phyloP scores from a whole-genome alignment of 2,113 vertebrate genomes.

The Xiphophorus couchianus region DNA sequence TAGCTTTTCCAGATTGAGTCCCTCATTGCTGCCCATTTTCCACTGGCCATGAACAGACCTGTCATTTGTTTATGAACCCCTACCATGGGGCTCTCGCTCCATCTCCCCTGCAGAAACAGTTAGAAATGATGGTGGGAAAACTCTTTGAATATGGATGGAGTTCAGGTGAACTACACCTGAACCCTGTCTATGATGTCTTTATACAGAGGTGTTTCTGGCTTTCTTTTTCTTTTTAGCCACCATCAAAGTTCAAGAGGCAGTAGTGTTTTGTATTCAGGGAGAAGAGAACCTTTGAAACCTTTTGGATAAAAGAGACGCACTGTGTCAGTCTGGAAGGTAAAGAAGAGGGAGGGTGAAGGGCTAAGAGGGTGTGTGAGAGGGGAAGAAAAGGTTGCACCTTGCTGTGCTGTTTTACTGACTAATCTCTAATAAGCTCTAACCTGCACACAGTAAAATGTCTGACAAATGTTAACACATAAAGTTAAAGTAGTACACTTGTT shows the following conservation, averaged over 20 bases:
- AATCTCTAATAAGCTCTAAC: slow-evolving; percentile 56
- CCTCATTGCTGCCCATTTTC: slow-evolving; percentile 25
- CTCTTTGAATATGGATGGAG: slow-evolving; percentile 76
- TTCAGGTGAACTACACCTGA: slow-evolving; percentile 83
- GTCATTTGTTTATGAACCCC: slow-evolving; percentile 52
- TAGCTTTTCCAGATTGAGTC: slow-evolving; percentile 25
- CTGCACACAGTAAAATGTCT: slow-evolving; percentile 46
- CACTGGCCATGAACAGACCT: slow-evolving; percentile 29
- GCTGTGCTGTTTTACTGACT: slow-evolving; percentile 66
- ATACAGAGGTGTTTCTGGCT: slow-evolving; percentile 77
- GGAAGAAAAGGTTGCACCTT: slow-evolving; percentile 67
- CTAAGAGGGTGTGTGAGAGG: slow-evolving; percentile 67
- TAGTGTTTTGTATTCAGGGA: slow-evolving; percentile 82
- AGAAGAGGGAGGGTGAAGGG: slow-evolving; percentile 66
- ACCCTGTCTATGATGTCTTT: slow-evolving; percentile 81
- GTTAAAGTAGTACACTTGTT: slow-evolving; percentile 16
- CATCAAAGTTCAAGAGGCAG: slow-evolving; percentile 82
- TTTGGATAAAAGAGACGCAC: slow-evolving; percentile 77
- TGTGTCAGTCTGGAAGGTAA: slow-evolving; percentile 78
- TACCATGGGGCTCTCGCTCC: slow-evolving; percentile 33
- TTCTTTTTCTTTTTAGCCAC: slow-evolving; percentile 79
- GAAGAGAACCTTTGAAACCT: slow-evolving; percentile 81
- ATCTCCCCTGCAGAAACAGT: slow-evolving; percentile 41
- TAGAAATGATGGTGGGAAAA: slow-evolving; percentile 42
- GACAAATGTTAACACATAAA: slow-evolving; percentile 55